Evolutionary conservation across 2,888 invertebrate genomes (phyloP).

Genomic region (Lydus trimaculatus): DNA sequence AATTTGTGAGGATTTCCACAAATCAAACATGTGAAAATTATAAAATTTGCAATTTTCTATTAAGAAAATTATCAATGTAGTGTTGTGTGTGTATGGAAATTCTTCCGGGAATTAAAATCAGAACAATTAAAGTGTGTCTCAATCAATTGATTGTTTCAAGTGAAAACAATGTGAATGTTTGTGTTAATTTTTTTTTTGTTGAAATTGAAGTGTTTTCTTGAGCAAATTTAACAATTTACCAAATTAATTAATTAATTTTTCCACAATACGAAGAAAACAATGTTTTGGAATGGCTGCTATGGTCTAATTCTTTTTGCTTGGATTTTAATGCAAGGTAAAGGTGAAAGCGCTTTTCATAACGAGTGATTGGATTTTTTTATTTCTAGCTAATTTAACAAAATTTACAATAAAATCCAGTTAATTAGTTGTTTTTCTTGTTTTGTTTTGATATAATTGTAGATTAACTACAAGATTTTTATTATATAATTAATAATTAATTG

Average conservation of each 20-base stretch:
- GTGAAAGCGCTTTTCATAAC: constrained; percentile 40
- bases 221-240: too few relatives aligned
- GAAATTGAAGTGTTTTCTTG: background rate
- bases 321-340: constrained; percentile 46
- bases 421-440: background rate
- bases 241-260: background rate
- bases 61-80: background rate
- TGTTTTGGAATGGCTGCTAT: constrained; percentile 42
- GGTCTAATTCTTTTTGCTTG: constrained; percentile 49
- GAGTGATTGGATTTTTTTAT: constrained; percentile 10
- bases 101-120: background rate
- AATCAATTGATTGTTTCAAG: background rate
- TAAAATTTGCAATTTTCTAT: background rate
- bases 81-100: background rate
- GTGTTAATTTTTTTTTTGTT: too few relatives aligned
- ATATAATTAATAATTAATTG: background rate
- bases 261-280: constrained; percentile 24
- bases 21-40: background rate
- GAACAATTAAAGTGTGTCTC: background rate
- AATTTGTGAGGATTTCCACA: background rate
- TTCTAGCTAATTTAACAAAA: constrained; percentile 13
- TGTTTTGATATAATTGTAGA: background rate
- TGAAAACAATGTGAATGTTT: background rate
- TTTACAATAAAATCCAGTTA: too few relatives aligned
- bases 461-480: background rate